These are phyloP conservation scores for Eucidaris tribuloides DNA, from an alignment of 35 echinoderm and acorn worm species.

Conservation along the genomic window DNA sequence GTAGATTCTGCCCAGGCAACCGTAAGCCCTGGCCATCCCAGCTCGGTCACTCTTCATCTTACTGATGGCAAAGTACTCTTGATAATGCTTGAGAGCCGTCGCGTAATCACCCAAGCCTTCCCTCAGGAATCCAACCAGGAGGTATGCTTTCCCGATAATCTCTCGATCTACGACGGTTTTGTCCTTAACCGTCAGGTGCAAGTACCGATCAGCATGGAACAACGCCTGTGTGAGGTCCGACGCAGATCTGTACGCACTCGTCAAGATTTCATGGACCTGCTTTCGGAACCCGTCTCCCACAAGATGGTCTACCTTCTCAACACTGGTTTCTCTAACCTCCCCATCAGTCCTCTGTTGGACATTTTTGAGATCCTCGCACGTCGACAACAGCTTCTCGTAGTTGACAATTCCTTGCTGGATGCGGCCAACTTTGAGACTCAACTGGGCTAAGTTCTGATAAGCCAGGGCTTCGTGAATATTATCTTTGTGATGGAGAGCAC, in stretches of 20 bases:
- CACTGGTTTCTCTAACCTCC: not conserved
- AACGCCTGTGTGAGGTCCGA: slow-evolving; percentile 58
- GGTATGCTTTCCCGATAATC: slow-evolving; percentile 59
- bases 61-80: slow-evolving; percentile 54
- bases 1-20: slow-evolving; percentile 74
- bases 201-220: slow-evolving; percentile 50
- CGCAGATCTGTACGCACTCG: slow-evolving; percentile 55
- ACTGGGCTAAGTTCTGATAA: slow-evolving; percentile 63
- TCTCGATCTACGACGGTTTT: slow-evolving; percentile 16
- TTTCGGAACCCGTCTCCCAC: slow-evolving; percentile 16
- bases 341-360: not conserved
- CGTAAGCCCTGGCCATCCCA: slow-evolving; percentile 82
- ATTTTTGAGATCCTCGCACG: slow-evolving; percentile 63
- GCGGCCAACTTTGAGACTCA: slow-evolving; percentile 44
- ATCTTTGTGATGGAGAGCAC: slow-evolving; percentile 47
- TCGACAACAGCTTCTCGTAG: slow-evolving; percentile 71
- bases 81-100: slow-evolving; percentile 73
- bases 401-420: slow-evolving; percentile 63
- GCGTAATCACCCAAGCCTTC: slow-evolving; percentile 57
- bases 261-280: slow-evolving; percentile 67
- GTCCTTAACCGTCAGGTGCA: slow-evolving; percentile 8
- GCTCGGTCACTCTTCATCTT: slow-evolving; percentile 65
- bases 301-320: slow-evolving; percentile 1
- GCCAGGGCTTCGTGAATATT: slow-evolving; percentile 45
- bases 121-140: slow-evolving; percentile 55